phyloP scores from a whole-genome alignment of 2,113 vertebrate species.

The Hypanus sabinus region DNA sequence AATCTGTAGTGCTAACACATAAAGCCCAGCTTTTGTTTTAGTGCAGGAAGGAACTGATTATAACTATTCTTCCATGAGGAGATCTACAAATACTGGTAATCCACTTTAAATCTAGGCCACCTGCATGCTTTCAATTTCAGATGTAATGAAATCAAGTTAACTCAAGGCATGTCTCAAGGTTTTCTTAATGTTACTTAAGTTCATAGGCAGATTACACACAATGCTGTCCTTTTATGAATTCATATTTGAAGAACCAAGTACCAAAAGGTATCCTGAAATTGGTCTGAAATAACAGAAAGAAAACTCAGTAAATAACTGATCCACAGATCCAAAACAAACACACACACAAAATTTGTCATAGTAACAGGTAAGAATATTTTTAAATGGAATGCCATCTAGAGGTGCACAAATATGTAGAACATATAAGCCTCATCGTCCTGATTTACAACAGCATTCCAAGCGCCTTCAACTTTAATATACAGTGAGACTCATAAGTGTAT shows the following conservation, averaged over 20 bases:
- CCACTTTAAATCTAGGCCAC: neutral
- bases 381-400: neutral
- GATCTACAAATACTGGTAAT: neutral
- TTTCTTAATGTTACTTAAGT: neutral
- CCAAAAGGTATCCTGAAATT: neutral
- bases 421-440: neutral
- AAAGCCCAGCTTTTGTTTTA: neutral
- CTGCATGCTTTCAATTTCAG: neutral
- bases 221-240: neutral
- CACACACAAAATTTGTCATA: neutral
- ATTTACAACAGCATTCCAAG: neutral
- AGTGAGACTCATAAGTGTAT: neutral
- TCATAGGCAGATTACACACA: neutral
- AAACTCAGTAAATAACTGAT: neutral
- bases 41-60: neutral
- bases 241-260: neutral
- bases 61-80: neutral
- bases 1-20: neutral
- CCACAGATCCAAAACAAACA: neutral
- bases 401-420: neutral
- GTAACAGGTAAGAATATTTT: neutral
- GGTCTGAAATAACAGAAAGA: neutral
- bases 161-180: neutral
- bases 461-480: neutral
- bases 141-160: neutral